Conservation (phyloP, 2,113 vertebrate species). For the Caracal caracal region DNA sequence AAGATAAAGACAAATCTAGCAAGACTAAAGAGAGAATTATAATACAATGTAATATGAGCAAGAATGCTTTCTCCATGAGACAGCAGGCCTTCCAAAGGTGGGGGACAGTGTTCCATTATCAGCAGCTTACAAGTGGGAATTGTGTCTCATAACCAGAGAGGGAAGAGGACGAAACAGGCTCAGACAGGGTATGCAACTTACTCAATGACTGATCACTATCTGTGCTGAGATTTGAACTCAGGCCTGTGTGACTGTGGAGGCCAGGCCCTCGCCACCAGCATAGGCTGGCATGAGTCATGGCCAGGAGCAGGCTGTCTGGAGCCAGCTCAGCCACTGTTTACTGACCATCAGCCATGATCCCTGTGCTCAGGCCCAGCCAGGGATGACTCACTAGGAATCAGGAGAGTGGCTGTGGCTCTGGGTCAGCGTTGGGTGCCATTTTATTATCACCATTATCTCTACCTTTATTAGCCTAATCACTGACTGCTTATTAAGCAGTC, state of each 20-base stretch:
- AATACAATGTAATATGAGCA: not conserved
- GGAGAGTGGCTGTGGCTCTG: not conserved
- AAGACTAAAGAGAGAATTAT: not conserved
- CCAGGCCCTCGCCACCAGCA: not conserved
- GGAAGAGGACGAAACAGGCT: not conserved
- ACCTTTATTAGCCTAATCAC: conserved; percentile 38
- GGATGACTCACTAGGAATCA: conserved; percentile 45
- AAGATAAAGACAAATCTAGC: not conserved
- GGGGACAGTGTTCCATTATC: not conserved
- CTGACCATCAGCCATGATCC: not conserved
- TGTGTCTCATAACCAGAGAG: not conserved
- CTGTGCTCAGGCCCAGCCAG: not conserved
- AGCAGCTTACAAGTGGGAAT: not conserved
- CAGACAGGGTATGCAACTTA: not conserved
- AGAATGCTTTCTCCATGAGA: not conserved
- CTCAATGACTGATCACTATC: not conserved
- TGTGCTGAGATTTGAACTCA: not conserved
- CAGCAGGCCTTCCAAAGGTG: not conserved
- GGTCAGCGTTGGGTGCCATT: conserved; percentile 14
- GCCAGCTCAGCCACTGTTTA: not conserved
- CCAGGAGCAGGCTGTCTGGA: not conserved
- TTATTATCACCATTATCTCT: conserved; percentile 55
- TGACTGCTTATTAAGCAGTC: not conserved
- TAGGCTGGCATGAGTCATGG: conserved; percentile 9
- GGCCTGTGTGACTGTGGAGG: not conserved